Evolutionary conservation across 2,113 vertebrate species (phyloP).

Genomic region (Rhinoderma darwinii): DNA sequence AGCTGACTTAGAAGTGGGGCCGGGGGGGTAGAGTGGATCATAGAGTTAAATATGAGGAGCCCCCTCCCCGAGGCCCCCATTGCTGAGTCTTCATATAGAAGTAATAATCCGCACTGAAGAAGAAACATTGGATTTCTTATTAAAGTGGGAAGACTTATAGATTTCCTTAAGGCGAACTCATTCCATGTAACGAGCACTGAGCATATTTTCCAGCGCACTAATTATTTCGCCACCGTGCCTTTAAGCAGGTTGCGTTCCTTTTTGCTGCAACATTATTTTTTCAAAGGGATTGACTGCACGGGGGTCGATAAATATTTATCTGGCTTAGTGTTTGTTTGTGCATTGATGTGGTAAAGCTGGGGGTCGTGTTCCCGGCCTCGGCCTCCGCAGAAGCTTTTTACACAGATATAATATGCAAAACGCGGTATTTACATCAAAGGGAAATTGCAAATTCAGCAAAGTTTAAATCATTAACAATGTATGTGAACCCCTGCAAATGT

Average conservation of each 20-base stretch:
- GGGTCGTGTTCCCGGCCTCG: no score
- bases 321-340: neutral
- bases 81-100: slow-evolving; percentile 9
- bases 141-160: neutral
- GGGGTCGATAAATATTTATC: slow-evolving; percentile 25
- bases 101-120: slow-evolving; percentile 9
- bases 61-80: neutral
- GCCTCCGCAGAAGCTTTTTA: neutral
- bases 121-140: slow-evolving; percentile 18
- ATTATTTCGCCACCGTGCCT: slow-evolving; percentile 24
- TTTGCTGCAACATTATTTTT: neutral
- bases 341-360: neutral
- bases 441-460: neutral
- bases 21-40: neutral
- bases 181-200: slow-evolving; percentile 15
- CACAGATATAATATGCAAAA: neutral
- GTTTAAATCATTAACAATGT: neutral
- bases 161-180: slow-evolving; percentile 12
- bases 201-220: neutral
- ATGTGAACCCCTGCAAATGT: neutral
- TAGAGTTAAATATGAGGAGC: neutral
- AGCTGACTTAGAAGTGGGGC: neutral
- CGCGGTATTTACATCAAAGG: neutral
- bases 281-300: neutral
- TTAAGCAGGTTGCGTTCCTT: neutral